These are phyloP conservation scores for Lasioglossum zephyrum DNA, from an alignment of 2,888 invertebrate genomes.

Conservation along the genomic window DNA sequence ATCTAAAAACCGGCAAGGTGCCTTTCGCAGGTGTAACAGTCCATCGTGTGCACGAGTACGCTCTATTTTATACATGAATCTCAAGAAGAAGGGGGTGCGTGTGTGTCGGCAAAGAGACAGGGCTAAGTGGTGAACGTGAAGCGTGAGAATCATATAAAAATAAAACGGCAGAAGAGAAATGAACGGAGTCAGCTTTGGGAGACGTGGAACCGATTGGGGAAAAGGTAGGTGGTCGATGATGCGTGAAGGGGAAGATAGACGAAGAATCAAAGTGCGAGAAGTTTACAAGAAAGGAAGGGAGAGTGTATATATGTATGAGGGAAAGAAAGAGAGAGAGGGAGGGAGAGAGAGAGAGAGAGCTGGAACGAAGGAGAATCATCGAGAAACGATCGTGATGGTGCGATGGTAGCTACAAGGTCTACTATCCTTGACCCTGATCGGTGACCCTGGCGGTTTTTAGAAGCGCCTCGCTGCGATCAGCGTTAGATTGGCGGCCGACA, in stretches of 20 bases:
- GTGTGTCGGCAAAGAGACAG: background rate
- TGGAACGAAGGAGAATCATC: conserved; percentile 56
- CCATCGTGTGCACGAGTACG: conserved; percentile 22
- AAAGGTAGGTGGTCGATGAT: background rate
- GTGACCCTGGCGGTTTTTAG: conserved; percentile 70
- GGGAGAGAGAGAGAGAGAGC: conserved; percentile 36
- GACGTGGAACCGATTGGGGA: background rate
- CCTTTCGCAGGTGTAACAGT: conserved; percentile 17
- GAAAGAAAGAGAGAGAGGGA: conserved; percentile 5
- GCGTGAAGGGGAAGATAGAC: background rate
- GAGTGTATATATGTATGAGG: background rate
- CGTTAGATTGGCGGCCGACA: conserved; percentile 79
- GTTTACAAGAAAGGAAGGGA: conserved; percentile 7
- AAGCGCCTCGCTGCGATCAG: conserved; percentile 80
- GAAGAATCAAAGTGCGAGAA: background rate
- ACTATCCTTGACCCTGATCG: conserved; percentile 62
- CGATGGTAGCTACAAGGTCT: conserved; percentile 59
- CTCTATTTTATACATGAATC: conserved; percentile 40
- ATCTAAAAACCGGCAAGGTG: conserved; percentile 43
- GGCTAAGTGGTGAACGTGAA: background rate
- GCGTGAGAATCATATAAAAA: conserved; percentile 12
- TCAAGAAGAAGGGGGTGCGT: background rate
- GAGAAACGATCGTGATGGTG: conserved; percentile 61
- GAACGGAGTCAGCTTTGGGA: background rate
- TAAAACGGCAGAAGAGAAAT: background rate